phyloP scores from a whole-genome alignment of 2,888 invertebrate genomes.

The Morpho helenor region DNA sequence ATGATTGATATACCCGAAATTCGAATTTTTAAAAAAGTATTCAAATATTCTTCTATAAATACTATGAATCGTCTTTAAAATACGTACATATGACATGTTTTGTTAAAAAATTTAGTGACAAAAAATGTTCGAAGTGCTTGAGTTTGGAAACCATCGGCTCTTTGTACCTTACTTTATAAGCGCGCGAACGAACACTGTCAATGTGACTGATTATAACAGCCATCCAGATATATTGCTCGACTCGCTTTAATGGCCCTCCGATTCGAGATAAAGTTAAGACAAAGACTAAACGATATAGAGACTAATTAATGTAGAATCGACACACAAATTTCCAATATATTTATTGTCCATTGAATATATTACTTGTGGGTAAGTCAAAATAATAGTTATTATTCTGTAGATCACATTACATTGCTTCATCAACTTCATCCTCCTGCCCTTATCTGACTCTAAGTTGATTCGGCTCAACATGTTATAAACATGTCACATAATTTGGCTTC shows the following conservation, averaged over 20 bases:
- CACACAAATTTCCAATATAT: background rate
- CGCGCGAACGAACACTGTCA: constrained; percentile 31
- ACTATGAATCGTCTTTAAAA: too few relatives aligned
- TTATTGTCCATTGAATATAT: too few relatives aligned
- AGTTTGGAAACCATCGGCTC: background rate
- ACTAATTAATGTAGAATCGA: constrained; percentile 19
- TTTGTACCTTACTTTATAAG: constrained; percentile 10
- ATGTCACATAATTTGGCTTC: too few relatives aligned
- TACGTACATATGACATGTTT: background rate
- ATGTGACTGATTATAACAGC: constrained; percentile 36
- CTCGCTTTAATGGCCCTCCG: constrained; percentile 36
- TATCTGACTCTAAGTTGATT: too few relatives aligned
- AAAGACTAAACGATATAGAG: constrained; percentile 21
- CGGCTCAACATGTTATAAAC: too few relatives aligned
- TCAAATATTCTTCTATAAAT: too few relatives aligned
- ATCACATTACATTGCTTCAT: too few relatives aligned
- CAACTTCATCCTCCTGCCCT: too few relatives aligned
- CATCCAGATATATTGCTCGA: constrained; percentile 35
- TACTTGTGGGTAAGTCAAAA: too few relatives aligned
- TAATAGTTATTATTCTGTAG: too few relatives aligned
- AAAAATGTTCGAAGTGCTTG: background rate
- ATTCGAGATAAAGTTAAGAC: constrained; percentile 33
- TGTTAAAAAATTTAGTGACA: background rate
- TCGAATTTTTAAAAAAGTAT: too few relatives aligned
- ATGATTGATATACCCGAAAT: too few relatives aligned